phyloP scores from a whole-genome alignment of 2,113 vertebrate genomes.

The Aptenodytes forsteri region DNA sequence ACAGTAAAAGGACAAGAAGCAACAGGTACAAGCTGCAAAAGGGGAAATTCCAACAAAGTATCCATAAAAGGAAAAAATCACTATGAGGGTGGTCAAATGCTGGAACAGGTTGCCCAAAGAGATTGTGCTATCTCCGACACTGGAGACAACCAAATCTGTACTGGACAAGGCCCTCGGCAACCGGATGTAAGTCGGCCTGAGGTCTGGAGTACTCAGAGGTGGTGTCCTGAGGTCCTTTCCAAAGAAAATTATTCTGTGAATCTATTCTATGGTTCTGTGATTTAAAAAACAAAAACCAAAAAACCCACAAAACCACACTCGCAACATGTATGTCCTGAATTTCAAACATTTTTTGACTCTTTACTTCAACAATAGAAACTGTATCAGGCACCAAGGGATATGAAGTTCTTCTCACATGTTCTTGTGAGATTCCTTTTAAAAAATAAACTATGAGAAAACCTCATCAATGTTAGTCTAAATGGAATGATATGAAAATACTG shows the following conservation, averaged over 20 bases:
- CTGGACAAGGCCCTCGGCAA: neutral
- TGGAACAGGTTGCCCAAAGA: neutral
- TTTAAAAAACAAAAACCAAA: neutral
- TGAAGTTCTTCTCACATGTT: neutral
- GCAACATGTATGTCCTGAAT: neutral
- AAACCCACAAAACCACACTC: neutral
- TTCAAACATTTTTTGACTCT: neutral
- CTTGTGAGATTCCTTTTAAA: neutral
- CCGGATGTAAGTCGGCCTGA: neutral
- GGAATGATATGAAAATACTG: neutral
- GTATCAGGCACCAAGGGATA: neutral
- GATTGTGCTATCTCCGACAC: neutral
- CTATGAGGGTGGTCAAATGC: neutral
- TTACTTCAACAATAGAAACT: neutral
- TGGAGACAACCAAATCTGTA: neutral
- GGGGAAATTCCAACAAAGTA: neutral
- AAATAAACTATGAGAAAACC: neutral
- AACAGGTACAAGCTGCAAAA: neutral
- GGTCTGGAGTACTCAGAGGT: neutral
- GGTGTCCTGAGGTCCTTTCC: neutral
- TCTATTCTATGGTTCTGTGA: neutral
- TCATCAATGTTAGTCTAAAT: neutral
- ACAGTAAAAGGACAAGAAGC: neutral
- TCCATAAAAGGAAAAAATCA: neutral
- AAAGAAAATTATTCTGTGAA: neutral